phyloP scores from a whole-genome alignment of 2,797 vertebrate species.

The Poeciliopsis paucimaculata region DNA sequence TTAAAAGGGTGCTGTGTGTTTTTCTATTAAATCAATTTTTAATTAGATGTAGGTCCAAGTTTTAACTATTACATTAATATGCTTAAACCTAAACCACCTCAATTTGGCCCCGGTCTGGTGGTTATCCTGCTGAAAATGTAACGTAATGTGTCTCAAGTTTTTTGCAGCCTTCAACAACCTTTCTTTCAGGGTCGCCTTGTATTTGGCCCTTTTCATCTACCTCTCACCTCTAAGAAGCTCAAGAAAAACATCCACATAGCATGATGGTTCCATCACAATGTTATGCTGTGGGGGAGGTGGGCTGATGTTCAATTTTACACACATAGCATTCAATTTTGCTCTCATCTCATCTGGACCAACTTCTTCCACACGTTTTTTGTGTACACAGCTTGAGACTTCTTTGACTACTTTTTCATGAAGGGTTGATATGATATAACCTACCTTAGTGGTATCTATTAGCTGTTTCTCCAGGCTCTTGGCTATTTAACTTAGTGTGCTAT shows the following conservation, averaged over 20 bases:
- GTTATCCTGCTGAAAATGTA: neutral
- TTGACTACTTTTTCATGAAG: neutral
- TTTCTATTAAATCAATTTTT: neutral
- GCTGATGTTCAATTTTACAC: neutral
- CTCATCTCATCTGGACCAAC: neutral
- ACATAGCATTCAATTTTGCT: neutral
- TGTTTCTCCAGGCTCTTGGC: neutral
- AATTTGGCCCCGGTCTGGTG: neutral
- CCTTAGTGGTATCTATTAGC: neutral
- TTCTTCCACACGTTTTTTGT: neutral
- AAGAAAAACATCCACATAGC: neutral
- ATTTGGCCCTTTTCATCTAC: neutral
- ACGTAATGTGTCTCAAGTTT: neutral
- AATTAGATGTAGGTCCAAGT: neutral
- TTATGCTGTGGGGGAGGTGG: neutral
- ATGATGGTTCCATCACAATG: neutral
- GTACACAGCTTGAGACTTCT: neutral
- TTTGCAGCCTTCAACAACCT: neutral
- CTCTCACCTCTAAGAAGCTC: neutral
- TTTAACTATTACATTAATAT: neutral
- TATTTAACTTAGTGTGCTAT: neutral
- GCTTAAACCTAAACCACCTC: neutral
- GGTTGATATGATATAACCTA: neutral
- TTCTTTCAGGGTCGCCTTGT: neutral
- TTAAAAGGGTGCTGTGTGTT: slow-evolving; percentile 9